Conservation (phyloP, 2,113 vertebrate genomes). For the Stictonetta naevosa region DNA sequence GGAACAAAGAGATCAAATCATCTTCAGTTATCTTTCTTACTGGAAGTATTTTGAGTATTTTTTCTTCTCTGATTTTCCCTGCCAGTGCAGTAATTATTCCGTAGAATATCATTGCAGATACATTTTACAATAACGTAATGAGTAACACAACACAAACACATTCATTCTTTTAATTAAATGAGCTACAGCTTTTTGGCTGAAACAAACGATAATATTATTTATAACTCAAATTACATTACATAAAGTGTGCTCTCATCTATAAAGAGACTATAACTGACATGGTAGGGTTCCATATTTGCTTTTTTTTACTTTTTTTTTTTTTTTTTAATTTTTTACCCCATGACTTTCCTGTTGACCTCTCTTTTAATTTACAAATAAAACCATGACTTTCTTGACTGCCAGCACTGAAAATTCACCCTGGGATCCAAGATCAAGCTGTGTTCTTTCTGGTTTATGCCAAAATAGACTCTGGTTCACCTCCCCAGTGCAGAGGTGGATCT, state of each 20-base stretch:
- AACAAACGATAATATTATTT: constrained; percentile 52
- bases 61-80: not conserved
- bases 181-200: constrained; percentile 41
- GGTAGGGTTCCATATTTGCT: constrained; percentile 24
- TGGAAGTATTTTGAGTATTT: not conserved
- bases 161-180: constrained; percentile 4
- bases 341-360: constrained; percentile 46
- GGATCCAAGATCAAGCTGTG: constrained; percentile 53
- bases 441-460: constrained; percentile 58
- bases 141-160: not conserved
- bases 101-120: not conserved
- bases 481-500: not conserved
- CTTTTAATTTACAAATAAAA: constrained; percentile 60
- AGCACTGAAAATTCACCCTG: constrained; percentile 41
- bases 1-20: not conserved
- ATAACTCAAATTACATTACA: constrained; percentile 39
- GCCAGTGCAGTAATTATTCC: not conserved
- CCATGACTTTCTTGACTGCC: constrained; percentile 13
- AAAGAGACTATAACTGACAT: constrained; percentile 32
- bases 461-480: constrained; percentile 45
- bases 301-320: not conserved
- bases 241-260: constrained; percentile 16
- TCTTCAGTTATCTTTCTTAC: not conserved
- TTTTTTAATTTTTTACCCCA: not conserved
- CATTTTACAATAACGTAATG: not conserved